Base-by-base conservation (phyloP, 2,888 invertebrate genomes). In the Scaeva pyrastri region DNA sequence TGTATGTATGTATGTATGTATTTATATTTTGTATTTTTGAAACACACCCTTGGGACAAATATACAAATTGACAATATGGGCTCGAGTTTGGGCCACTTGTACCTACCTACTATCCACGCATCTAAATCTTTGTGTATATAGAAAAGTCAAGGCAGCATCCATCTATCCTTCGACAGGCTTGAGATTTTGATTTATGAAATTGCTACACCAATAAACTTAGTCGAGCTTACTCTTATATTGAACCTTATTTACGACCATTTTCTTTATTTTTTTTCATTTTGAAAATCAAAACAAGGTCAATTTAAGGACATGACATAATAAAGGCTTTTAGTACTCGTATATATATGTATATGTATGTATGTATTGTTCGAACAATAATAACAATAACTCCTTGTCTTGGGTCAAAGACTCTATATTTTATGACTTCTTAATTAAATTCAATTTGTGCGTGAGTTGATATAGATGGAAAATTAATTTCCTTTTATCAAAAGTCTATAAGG, bases 131-230 rank as follows among this genome's bases (percentile, higher is more conserved):
- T 12, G 2, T 48, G 12, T 41, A n/a, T n/a, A n/a, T 31, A n/a
- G 7, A 12, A 31, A 31, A 52, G 52, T 36, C 19, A n/a, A n/a
- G n/a, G n/a, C n/a, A n/a, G n/a, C n/a, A n/a, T n/a, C n/a, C n/a
- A 48, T 48, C 48, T 16, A 52, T 68, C 52, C 50, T 16, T 39
- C n/a, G 45, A 68, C 4, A 39, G 39, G 68, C 52, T 68, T 68
- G 39, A 52, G 52, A 68, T 39, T 68, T 68, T 68, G 68, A 68
- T 68, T 68, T 68, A 68, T 68, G 50, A 68, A 52, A 52, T 68
- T 68, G 68, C 68, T 39, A 21, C 39, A 68, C 52, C 52, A 68
- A 68, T 68, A 68, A 68, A 68, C 68, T 52, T 52, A 68, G n/a
- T 52, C 68, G 52, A 52, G 68, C 52, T 68, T 36, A 52, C 2